phyloP scores from a whole-genome alignment of 2,113 vertebrate species.

The Echinops telfairi region DNA sequence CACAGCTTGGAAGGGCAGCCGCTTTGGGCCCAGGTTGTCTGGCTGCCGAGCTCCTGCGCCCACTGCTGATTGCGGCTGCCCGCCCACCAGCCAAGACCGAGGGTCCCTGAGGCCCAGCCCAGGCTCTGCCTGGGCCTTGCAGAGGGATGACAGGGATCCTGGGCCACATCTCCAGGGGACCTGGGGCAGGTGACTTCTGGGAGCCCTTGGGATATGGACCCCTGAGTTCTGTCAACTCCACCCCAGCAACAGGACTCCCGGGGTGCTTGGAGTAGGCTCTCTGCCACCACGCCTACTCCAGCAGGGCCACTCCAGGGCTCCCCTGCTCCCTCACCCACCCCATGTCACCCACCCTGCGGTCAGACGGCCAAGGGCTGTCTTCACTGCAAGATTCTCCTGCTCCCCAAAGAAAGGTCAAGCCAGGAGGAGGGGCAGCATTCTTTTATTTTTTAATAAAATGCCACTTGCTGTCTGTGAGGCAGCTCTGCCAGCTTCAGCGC shows the following conservation, averaged over 20 bases:
- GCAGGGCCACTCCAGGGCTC: background rate
- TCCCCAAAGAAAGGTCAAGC: slow-evolving; percentile 86
- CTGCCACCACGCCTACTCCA: background rate
- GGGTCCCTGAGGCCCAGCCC: background rate
- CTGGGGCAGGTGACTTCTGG: background rate
- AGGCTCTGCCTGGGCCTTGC: background rate
- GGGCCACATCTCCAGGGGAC: background rate
- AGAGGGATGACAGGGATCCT: background rate
- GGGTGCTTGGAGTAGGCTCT: background rate
- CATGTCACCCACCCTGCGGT: background rate
- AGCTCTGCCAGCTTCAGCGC: slow-evolving; percentile 90
- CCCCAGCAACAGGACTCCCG: background rate
- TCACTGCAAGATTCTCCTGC: slow-evolving; percentile 81
- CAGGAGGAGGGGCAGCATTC: slow-evolving; percentile 80
- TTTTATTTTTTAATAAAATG: slow-evolving; percentile 92
- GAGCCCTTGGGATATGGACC: background rate
- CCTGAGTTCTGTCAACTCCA: background rate
- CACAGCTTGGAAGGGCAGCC: background rate
- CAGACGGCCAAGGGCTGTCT: slow-evolving; percentile 60
- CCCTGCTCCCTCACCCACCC: fast-evolving
- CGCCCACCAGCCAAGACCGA: background rate
- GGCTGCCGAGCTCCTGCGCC: fast-evolving
- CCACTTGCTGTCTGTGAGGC: slow-evolving; percentile 92
- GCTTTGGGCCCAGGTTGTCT: background rate
- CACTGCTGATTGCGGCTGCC: background rate